Evolutionary conservation across 37 sponge, comb jelly and placozoan genomes (phyloP).

Genomic region (Oscarella lobularis): DNA sequence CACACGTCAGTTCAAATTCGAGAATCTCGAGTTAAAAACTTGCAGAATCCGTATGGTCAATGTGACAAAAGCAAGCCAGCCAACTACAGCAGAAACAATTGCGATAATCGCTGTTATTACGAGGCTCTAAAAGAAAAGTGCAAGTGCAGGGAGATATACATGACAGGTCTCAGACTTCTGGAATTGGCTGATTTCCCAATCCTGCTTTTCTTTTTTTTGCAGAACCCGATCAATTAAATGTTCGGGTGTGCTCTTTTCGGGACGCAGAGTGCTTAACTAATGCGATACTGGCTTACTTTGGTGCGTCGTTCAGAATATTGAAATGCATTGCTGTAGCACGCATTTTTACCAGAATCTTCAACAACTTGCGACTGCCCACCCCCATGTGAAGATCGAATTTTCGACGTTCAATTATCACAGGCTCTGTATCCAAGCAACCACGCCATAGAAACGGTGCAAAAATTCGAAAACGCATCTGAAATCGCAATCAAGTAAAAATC

Average conservation of each 20-base stretch:
- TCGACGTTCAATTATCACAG: not conserved
- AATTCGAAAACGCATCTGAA: no score
- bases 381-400: not conserved
- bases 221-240: no score
- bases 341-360: no score
- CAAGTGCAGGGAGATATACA: not conserved
- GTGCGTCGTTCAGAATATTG: no score
- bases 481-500: no score
- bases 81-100: not conserved
- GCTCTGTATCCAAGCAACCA: not conserved
- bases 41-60: not conserved
- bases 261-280: no score
- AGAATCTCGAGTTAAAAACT: not conserved
- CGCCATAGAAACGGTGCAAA: no score
- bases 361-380: not conserved
- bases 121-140: not conserved
- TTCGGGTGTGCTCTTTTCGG: not conserved
- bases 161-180: not conserved
- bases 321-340: no score
- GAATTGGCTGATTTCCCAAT: no score
- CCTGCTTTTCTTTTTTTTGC: no score
- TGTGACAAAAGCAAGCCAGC: not conserved
- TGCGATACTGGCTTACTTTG: no score
- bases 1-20: not conserved
- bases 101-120: not conserved